Evolutionary conservation across 2,888 invertebrate species (phyloP).

Genomic region (Ormyrus labotus): DNA sequence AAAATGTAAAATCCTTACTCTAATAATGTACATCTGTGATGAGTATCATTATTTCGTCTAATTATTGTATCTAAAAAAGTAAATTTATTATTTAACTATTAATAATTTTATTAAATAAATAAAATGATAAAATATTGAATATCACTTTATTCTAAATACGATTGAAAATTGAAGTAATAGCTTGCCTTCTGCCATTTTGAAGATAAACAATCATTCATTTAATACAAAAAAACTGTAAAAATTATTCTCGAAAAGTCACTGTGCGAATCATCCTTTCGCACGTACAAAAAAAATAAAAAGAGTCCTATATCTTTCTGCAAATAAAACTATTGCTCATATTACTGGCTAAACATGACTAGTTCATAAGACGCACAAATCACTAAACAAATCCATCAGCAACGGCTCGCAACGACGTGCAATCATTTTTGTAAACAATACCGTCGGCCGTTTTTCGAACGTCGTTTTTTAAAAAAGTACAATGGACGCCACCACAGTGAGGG

Average conservation of each 20-base stretch:
- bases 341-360: neutral
- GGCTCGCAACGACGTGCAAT: neutral
- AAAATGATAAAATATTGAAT: too few relatives aligned
- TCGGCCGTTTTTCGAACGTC: conserved; percentile 34
- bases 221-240: neutral
- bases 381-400: neutral
- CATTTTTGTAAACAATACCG: conserved; percentile 38
- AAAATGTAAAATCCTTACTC: conserved; percentile 18
- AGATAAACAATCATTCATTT: neutral
- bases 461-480: conserved; percentile 48
- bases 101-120: conserved; percentile 26
- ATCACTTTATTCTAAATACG: too few relatives aligned
- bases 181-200: conserved; percentile 43
- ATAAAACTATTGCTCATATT: neutral
- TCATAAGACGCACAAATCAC: neutral
- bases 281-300: conserved; percentile 17
- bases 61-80: neutral
- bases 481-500: conserved; percentile 36
- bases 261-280: neutral
- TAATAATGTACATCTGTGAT: conserved; percentile 19
- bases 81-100: neutral
- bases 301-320: neutral
- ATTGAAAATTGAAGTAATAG: neutral
- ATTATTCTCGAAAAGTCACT: too few relatives aligned
- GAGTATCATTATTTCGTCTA: too few relatives aligned